Evolutionary conservation across 2,797 vertebrate genomes (phyloP).

Genomic region (Acropternis orthonyx): DNA sequence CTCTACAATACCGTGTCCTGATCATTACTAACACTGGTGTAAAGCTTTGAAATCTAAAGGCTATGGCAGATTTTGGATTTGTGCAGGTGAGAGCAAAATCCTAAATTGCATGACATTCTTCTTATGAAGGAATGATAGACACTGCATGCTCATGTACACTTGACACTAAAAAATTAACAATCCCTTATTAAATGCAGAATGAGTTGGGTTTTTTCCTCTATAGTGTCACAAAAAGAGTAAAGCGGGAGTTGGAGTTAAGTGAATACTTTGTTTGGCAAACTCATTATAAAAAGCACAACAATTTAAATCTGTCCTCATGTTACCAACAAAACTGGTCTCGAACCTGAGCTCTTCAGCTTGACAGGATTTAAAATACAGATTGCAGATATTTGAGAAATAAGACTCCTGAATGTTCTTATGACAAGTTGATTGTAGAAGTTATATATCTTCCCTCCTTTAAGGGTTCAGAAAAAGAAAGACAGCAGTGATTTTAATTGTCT

Average conservation of each 20-base stretch:
- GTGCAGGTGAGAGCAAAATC: neutral
- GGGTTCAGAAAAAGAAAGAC: neutral
- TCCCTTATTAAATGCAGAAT: neutral
- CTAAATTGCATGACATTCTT: neutral
- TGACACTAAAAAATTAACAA: neutral
- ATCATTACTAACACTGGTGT: neutral
- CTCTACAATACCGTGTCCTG: neutral
- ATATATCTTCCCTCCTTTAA: neutral
- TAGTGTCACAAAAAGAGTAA: neutral
- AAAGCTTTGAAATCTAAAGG: neutral
- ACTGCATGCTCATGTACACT: rapidly evolving
- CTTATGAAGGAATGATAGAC: neutral
- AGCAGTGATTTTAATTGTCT: neutral
- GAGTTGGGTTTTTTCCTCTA: neutral
- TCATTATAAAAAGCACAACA: neutral
- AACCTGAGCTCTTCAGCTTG: neutral
- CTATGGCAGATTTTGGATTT: neutral
- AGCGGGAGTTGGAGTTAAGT: neutral
- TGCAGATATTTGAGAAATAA: neutral
- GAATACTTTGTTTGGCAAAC: neutral
- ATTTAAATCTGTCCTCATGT: neutral
- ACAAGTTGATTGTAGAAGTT: neutral
- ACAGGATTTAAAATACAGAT: neutral
- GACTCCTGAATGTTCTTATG: neutral
- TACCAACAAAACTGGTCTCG: neutral